Conservation (phyloP, 2,888 invertebrate species). For the Oscheius onirici region DNA sequence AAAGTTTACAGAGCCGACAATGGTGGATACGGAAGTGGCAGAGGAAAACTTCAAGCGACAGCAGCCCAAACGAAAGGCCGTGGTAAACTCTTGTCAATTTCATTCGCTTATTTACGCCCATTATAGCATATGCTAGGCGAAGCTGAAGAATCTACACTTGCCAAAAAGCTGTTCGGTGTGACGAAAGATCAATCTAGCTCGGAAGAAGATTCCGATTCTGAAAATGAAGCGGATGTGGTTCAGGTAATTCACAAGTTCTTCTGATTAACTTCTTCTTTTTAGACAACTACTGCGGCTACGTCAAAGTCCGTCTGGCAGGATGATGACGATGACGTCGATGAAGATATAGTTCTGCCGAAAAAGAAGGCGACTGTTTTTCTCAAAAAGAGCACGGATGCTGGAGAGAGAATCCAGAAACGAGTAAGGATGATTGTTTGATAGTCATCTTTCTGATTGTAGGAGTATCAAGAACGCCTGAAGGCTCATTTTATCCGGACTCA, state of each 20-base stretch:
- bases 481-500: conserved; percentile 45
- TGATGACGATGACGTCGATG: conserved; percentile 46
- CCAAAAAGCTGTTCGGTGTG: conserved; percentile 26
- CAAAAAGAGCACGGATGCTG: conserved; percentile 41
- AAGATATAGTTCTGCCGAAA: conserved; percentile 38
- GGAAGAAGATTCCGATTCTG: conserved; percentile 8
- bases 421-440: conserved; percentile 9
- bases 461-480: conserved; percentile 43
- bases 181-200: not conserved
- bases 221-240: not conserved
- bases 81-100: no score
- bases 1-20: no score
- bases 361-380: conserved; percentile 39
- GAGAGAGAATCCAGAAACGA: conserved; percentile 33
- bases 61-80: no score
- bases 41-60: not conserved
- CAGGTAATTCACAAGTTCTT: not conserved
- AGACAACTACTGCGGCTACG: not conserved
- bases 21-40: not conserved
- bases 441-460: conserved; percentile 31
- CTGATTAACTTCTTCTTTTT: not conserved
- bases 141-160: conserved; percentile 5
- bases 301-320: conserved; percentile 45
- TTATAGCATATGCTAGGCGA: conserved; percentile 8
- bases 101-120: not conserved